Evolutionary conservation across 1,140 invertebrate species (phyloP).

Genomic region (Drosophila rufa): DNA sequence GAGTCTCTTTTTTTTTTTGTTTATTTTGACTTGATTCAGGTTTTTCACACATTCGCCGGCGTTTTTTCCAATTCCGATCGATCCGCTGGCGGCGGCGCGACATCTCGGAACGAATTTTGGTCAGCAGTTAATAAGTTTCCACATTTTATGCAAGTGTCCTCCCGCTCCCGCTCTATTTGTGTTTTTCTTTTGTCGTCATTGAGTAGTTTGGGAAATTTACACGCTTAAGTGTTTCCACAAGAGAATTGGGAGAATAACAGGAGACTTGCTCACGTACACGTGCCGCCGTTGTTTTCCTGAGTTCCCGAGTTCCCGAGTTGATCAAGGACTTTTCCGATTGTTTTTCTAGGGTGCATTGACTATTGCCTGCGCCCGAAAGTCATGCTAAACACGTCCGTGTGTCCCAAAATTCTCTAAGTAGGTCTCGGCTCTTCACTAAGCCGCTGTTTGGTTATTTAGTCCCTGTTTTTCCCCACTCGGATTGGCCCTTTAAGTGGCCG

Average conservation of each 20-base stretch:
- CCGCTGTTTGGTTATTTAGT: constrained; percentile 70
- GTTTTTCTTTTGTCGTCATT: constrained; percentile 39
- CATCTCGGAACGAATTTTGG: constrained; percentile 42
- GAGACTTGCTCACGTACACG: constrained; percentile 55
- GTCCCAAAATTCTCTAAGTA: constrained; percentile 53
- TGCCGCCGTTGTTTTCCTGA: constrained; percentile 31
- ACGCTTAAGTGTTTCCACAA: constrained; percentile 63
- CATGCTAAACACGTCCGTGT: constrained; percentile 39
- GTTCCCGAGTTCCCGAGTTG: constrained; percentile 4
- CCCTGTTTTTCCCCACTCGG: constrained; percentile 56
- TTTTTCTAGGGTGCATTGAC: constrained; percentile 69
- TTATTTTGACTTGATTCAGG: constrained; percentile 58
- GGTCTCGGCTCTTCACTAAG: constrained; percentile 64
- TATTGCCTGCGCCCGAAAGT: constrained; percentile 60
- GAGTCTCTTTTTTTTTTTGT: constrained; percentile 52
- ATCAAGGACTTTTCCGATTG: constrained; percentile 56
- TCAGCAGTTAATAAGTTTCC: constrained; percentile 79
- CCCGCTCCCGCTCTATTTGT: constrained; percentile 31
- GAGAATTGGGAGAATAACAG: constrained; percentile 26
- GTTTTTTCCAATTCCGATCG: constrained; percentile 61
- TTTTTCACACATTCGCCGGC: constrained; percentile 75
- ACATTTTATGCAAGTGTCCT: constrained; percentile 80
- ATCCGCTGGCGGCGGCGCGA: constrained; percentile 31
- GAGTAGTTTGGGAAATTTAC: constrained; percentile 68
- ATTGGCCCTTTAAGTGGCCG: constrained; percentile 39